Evolutionary conservation across 2,888 invertebrate species (phyloP).

Genomic region (Sympetrum striolatum): DNA sequence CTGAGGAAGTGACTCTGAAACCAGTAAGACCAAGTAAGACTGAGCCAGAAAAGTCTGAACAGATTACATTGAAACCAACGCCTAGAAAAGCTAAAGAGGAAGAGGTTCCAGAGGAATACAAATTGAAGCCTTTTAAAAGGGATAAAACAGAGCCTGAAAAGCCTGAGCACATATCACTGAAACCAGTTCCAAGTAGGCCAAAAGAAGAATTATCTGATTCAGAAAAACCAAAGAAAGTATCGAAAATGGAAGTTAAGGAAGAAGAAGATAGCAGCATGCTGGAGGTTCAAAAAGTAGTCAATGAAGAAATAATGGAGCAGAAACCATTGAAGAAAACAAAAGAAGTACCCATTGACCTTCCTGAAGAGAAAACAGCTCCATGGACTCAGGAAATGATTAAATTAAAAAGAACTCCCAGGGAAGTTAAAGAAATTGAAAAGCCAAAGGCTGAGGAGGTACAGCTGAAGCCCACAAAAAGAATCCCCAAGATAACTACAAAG

Average conservation of each 20-base stretch:
- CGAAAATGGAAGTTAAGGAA: neutral
- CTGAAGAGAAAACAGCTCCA: slow-evolving; percentile 41
- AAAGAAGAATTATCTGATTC: slow-evolving; percentile 19
- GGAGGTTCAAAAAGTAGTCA: neutral
- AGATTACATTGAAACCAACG: slow-evolving; percentile 48
- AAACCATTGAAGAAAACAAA: neutral
- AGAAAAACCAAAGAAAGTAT: neutral
- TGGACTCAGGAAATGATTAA: slow-evolving; percentile 47
- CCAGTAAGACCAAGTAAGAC: slow-evolving; percentile 48
- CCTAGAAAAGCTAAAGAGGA: neutral
- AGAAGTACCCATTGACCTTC: neutral
- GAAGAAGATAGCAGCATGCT: slow-evolving; percentile 42
- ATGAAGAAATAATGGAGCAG: neutral
- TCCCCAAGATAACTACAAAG: slow-evolving; percentile 53
- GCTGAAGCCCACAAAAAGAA: slow-evolving; percentile 53
- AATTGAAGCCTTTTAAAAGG: slow-evolving; percentile 44
- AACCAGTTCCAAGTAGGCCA: slow-evolving; percentile 23
- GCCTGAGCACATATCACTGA: slow-evolving; percentile 52
- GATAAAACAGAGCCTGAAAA: slow-evolving; percentile 45
- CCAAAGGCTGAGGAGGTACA: slow-evolving; percentile 47
- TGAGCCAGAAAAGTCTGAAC: slow-evolving; percentile 51
- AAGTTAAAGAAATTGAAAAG: slow-evolving; percentile 45
- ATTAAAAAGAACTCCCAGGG: slow-evolving; percentile 52
- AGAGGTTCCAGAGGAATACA: slow-evolving; percentile 22
- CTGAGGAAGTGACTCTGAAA: slow-evolving; percentile 49